Evolutionary conservation across 2,888 invertebrate genomes (phyloP).

Genomic region (Spodoptera picta): DNA sequence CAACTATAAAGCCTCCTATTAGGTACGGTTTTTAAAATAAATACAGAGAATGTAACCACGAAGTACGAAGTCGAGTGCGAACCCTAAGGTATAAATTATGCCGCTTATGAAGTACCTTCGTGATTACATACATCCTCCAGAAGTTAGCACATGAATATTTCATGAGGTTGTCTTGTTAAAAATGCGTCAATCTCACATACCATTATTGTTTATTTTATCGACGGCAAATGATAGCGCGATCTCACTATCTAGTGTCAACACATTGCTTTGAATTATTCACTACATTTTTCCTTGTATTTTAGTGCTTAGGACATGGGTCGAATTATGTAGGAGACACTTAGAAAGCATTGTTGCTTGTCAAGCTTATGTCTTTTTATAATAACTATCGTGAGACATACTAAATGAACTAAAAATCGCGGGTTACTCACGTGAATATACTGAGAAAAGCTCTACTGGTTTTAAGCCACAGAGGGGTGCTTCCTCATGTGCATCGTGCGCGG

Average conservation of each 20-base stretch:
- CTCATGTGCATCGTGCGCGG: no score
- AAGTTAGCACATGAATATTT: conserved; percentile 75
- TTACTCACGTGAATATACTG: no score
- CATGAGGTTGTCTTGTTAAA: conserved; percentile 83
- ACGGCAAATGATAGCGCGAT: conserved; percentile 63
- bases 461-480: no score
- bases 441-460: no score
- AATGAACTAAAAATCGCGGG: no score
- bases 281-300: conserved; percentile 43
- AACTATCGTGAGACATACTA: no score
- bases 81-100: conserved; percentile 65
- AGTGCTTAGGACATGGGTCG: conserved; percentile 12
- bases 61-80: conserved; percentile 43
- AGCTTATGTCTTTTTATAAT: no score
- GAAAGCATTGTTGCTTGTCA: no score
- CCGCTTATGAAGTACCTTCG: conserved; percentile 66
- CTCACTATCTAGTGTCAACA: conserved; percentile 53
- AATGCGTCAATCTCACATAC: conserved; percentile 78
- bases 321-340: conserved; percentile 26
- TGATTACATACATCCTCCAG: conserved; percentile 81
- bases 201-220: conserved; percentile 79
- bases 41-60: background rate
- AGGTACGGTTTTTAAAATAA: no score
- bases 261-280: conserved; percentile 49
- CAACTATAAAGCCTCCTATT: no score